These are phyloP conservation scores for Paramormyrops hopkinsi DNA, from an alignment of 2,797 vertebrate species.

Conservation along the genomic window DNA sequence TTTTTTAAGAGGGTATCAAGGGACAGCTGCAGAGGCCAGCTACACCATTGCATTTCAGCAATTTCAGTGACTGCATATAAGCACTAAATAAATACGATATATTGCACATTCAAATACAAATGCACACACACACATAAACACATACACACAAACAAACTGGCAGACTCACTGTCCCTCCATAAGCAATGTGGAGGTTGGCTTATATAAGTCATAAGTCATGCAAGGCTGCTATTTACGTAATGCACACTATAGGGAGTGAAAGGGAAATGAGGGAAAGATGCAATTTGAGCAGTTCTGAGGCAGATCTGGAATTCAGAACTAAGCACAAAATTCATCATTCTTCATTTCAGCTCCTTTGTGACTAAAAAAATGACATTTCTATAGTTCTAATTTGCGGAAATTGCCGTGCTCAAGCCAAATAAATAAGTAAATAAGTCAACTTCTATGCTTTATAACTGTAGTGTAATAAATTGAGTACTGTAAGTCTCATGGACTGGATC, in stretches of 20 bases:
- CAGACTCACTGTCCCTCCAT: neutral
- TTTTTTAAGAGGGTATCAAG: neutral
- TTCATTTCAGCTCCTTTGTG: neutral
- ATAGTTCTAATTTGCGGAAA: neutral
- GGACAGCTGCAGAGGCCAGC: neutral
- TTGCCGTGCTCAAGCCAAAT: neutral
- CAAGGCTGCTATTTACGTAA: conserved; percentile 6
- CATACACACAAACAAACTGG: neutral
- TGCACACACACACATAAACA: neutral
- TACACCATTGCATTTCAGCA: neutral
- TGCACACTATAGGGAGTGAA: neutral
- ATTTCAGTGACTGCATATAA: neutral
- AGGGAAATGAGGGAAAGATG: neutral
- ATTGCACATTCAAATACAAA: conserved; percentile 7
- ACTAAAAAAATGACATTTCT: neutral
- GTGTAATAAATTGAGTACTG: neutral
- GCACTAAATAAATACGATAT: neutral
- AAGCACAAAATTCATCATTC: conserved; percentile 2
- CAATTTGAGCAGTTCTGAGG: conserved; percentile 11
- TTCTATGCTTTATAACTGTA: neutral
- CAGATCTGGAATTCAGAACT: neutral
- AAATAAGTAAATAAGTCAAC: neutral
- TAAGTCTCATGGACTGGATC: neutral
- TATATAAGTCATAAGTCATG: conserved; percentile 21
- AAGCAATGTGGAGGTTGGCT: conserved; percentile 12